Percentiles rank a stretch among this genome's conserved stretches.
Conservation (phyloP, 2,113 vertebrate genomes). For the Odocoileus hemionus region DNA sequence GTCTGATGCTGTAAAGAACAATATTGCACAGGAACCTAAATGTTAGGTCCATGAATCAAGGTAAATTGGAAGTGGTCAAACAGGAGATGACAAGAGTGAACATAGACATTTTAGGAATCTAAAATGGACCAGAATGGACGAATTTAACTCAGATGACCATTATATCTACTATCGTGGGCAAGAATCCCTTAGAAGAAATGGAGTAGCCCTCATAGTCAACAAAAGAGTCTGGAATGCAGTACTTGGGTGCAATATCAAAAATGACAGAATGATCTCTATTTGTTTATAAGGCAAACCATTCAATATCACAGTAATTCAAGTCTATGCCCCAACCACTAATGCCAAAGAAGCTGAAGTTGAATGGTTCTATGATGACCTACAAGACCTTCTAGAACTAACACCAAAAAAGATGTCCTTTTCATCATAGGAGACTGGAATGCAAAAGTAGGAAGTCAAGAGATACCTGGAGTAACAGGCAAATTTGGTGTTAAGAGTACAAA, state of each 20-base stretch:
- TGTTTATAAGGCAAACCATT: background rate
- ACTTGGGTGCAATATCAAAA: background rate
- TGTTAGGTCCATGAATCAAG: background rate
- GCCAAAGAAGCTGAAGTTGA: background rate
- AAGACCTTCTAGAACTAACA: background rate
- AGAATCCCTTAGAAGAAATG: background rate
- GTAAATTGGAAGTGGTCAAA: background rate
- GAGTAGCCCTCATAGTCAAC: background rate
- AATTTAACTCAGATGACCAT: background rate
- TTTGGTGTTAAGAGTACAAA: background rate
- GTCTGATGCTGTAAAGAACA: background rate
- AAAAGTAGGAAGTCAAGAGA: background rate
- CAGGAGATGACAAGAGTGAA: background rate
- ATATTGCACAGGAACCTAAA: background rate
- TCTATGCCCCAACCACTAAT: background rate
- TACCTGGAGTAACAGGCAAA: background rate
- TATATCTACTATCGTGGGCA: background rate
- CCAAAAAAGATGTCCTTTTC: background rate
- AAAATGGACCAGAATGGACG: background rate
- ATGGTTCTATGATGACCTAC: background rate
- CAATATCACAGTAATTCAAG: background rate
- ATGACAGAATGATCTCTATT: background rate
- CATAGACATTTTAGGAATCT: background rate
- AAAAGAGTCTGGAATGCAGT: background rate
- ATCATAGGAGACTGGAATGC: background rate